Evolutionary conservation across 2,113 vertebrate species (phyloP).

Genomic region (Nematolebias whitei): DNA sequence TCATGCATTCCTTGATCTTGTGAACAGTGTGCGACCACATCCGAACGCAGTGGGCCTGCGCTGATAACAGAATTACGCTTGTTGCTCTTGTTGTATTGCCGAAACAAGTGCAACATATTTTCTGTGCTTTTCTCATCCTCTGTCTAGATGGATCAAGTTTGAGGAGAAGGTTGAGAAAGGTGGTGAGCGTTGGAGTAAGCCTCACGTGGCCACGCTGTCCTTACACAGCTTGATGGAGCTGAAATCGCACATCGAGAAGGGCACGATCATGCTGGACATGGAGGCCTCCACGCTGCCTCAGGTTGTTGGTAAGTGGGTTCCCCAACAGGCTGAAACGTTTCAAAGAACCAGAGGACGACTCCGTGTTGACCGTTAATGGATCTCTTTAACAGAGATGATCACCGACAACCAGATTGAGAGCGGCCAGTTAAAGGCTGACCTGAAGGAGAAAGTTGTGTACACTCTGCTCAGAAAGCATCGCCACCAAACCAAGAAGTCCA

Average conservation of each 20-base stretch:
- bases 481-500: conserved; percentile 99
- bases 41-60: conserved; percentile 35
- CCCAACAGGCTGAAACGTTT: not conserved
- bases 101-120: not conserved
- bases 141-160: conserved; percentile 94
- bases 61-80: conserved; percentile 37
- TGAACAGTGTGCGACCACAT: conserved; percentile 37
- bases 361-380: not conserved
- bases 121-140: not conserved
- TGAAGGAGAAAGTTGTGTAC: conserved; percentile 95
- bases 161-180: conserved; percentile 98
- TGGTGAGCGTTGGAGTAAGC: conserved; percentile 97
- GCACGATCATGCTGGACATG: conserved; percentile 91
- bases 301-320: conserved; percentile 86
- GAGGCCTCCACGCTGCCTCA: conserved; percentile 91
- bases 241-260: conserved; percentile 92
- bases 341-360: not conserved
- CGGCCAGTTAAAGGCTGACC: conserved; percentile 87
- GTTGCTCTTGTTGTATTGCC: conserved; percentile 30
- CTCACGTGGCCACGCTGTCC: conserved; percentile 88
- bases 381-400: conserved; percentile 84
- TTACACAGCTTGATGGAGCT: conserved; percentile 95
- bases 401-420: conserved; percentile 91
- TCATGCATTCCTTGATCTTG: conserved; percentile 16
- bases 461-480: conserved; percentile 93